Base-by-base conservation (phyloP, 2,113 vertebrate genomes). In the Amia ocellicauda region DNA sequence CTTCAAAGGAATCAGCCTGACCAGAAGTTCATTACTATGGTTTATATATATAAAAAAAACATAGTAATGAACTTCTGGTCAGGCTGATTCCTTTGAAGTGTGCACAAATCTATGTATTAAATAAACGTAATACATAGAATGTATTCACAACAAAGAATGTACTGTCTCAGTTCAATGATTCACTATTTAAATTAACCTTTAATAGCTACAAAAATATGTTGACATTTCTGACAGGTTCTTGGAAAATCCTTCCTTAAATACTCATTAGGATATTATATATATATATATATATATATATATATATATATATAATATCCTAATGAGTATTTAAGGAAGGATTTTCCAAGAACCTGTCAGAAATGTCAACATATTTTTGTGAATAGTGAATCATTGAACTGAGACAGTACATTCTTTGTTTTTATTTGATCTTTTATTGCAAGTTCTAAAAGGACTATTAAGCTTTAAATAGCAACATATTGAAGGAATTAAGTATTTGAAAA, bases 1-100 rank as follows among this genome's bases (percentile, higher is more conserved):
- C 61, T 73, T 70, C 62, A 56, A 62, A 73, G 74, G 64, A 70
- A 64, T 56, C 16, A 43, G 49, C 42, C 59, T 40, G 20, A 20
- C 28, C 45, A 60, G 29, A 53, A 43, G 7, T 58, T 41, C 5
- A 5, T 36, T 7, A n/a, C 24, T 53, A 0, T 19, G 24, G 42
- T 57, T 41, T 24, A 36, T 51, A 2, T 36, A 36, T 2, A 7
- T 36, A 36, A 1, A 51, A 45, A 24, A 41, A 57, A 42, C 24
- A 19, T 0, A 53, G 24, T n/a, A 7, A 36, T 5, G 5, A 41
- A 58, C 7, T 43, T 53, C 29, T 60, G 45, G 28, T 20, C 20
- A 40, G 59, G 42, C 49, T 43, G 16, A 56, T 64, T 70, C 64
- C 74, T 73, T 62, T 56, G 62, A 70, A 73, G 61, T 68, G 55